Percentiles rank a stretch among this genome's conserved stretches.
These are phyloP conservation scores for Orchesella cincta DNA, from an alignment of 1,140 invertebrate species.

Conservation along the genomic window DNA sequence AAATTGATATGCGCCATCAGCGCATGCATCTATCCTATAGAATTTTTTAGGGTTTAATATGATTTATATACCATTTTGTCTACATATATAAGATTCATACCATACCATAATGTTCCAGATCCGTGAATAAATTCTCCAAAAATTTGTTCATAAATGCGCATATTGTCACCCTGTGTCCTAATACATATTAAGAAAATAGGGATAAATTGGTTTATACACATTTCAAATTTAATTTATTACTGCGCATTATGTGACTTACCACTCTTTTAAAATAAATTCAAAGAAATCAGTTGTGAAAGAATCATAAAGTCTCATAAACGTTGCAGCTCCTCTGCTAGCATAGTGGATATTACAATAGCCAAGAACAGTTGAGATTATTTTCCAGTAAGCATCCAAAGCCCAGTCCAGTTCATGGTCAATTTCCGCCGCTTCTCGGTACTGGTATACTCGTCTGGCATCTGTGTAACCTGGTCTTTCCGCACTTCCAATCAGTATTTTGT, in stretches of 20 bases:
- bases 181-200: too few species aligned
- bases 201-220: not conserved
- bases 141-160: not conserved
- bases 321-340: not conserved
- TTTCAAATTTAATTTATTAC: not conserved
- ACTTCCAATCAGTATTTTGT: not conserved
- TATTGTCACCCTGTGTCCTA: not conserved
- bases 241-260: not conserved
- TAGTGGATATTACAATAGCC: conserved; percentile 5
- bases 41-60: too few species aligned
- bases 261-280: not conserved
- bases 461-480: not conserved
- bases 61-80: too few species aligned
- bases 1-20: conserved; percentile 4
- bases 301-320: not conserved
- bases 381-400: conserved; percentile 7
- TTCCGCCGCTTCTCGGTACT: not conserved
- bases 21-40: conserved; percentile 9
- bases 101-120: not conserved
- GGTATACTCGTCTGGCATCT: not conserved
- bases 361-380: not conserved
- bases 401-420: conserved; percentile 11
- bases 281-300: not conserved
- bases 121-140: conserved; percentile 20
- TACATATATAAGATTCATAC: too few species aligned